Evolutionary conservation across 2,888 invertebrate species (phyloP), one percentile per base, ranked within the genome.

Genomic region (Drosophila picticornis): DNA sequence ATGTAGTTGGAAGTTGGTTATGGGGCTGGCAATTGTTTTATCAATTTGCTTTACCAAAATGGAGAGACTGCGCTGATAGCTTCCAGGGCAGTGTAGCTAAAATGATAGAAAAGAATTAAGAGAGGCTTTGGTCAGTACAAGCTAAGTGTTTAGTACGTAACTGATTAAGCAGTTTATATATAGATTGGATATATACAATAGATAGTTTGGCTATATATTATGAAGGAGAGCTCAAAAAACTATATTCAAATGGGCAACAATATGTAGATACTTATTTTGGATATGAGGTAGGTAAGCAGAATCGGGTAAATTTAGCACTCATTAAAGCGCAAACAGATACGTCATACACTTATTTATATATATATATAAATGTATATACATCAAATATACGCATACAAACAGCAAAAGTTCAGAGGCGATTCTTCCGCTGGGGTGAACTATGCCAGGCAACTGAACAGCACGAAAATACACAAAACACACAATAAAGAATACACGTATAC

Each of bases 11-110:
- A 56, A 51, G 36, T 62, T 22, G 34, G 51, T 64, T 64, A 31
- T 13, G 31, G 5, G 32, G 19, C 36, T 19, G 50, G 36, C 59
- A 67, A 57, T 67, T 67, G 56, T 59, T 76, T 31, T 58, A 58
- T 27, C 25, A 71, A 43, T 31, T 70, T 76, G 67, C 56, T 75
- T 89, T 87, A 87, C 90, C 88, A 75, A 77, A 63, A 74, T 75
- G 36, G 77, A 82, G 67, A 81, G 80, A 82, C 82, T 88, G 72
- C 84, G 85, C 81, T 82, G 84, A 76, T 75, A 82, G 64, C 71
- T 73, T 66, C 83, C 78, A 77, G 91, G 79, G 84, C 85, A 86
- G 80, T 92, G 81, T 75, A 92, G 83, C 92, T 91, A 90, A 76
- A 91, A 91, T 77, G 83, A 91, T 68, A 92, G 55, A 78, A 77